Evolutionary conservation across 2,888 invertebrate genomes (phyloP).

Genomic region (Harpalus rufipes): DNA sequence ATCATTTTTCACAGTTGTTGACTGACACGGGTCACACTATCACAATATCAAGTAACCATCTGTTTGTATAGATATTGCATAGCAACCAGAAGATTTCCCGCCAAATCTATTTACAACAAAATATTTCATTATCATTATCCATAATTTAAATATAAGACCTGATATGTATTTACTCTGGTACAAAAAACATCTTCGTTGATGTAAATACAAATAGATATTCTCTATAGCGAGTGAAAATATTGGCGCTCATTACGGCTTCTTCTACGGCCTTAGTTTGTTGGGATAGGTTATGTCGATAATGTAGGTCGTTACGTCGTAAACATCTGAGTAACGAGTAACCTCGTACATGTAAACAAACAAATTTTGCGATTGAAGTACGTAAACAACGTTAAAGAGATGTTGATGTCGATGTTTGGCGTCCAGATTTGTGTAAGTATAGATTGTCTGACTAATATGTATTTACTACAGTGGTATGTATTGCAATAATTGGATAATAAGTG

Average conservation of each 20-base stretch:
- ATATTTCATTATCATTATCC: too few relatives aligned
- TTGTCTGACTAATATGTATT: too few relatives aligned
- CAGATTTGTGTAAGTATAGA: not conserved
- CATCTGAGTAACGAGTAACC: slow-evolving; percentile 26
- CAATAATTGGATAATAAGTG: not conserved
- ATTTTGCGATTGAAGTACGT: slow-evolving; percentile 12
- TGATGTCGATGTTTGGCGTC: not conserved
- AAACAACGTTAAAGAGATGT: not conserved
- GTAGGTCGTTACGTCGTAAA: slow-evolving; percentile 21
- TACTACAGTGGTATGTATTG: too few relatives aligned
- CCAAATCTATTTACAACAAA: too few relatives aligned
- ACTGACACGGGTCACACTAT: too few relatives aligned
- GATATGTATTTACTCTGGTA: too few relatives aligned
- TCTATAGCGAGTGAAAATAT: not conserved
- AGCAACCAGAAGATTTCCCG: too few relatives aligned
- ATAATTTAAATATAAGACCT: too few relatives aligned
- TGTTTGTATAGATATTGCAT: too few relatives aligned
- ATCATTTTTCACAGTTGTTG: too few relatives aligned
- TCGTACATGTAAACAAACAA: slow-evolving; percentile 24
- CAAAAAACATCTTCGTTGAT: not conserved
- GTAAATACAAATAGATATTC: not conserved
- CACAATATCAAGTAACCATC: too few relatives aligned
- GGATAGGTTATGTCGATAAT: slow-evolving; percentile 25
- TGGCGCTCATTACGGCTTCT: not conserved
- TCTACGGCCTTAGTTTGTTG: slow-evolving; percentile 11